Base-by-base conservation (phyloP, 1,140 invertebrate species). In the Drosophila subpulchrella region DNA sequence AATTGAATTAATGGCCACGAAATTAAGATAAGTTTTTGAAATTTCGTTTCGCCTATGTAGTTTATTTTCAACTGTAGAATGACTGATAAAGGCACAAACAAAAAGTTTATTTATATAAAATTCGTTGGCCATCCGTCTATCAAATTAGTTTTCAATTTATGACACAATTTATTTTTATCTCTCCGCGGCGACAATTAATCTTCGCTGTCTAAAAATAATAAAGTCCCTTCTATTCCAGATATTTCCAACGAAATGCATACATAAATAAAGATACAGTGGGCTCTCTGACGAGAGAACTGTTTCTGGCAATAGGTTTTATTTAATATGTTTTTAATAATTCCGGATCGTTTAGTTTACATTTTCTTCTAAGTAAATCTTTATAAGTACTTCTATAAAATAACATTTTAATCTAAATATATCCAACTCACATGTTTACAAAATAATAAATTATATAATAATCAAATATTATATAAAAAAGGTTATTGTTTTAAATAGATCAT, bases 81-180 rank as follows among this genome's bases (percentile, higher is more conserved):
- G 61, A 65, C 46, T 44, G n/a, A 65, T 60, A 27, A 46, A 46
- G 32, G 17, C 42, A 62, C 13, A 20, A 10, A 59, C 3, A 30
- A 10, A 51, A 51, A 24, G 5, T 10, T 36, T 12, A 51, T 34
- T 67, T 67, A 38, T 53, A 54, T 67, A 36, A 30, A 17, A 17
- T 53, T 66, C 58, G 32, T 10, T 36, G 12, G n/a, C 0, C 4
- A 4, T 24, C 41, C 44, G 15, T 13, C 38, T 53, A 47, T 20
- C 38, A 36, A 67, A 70, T 70, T 44, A 67, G 41, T 47, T 70
- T 38, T 36, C 62, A 70, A 70, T 70, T 70, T 67, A 70, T 70
- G 66, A 70, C 66, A 70, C 41, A 39, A 55, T 55, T 55, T 68
- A 70, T 67, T 67, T 70, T 39, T 68, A 70, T 55, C 15, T 44